Percentiles rank a stretch among this genome's conserved stretches.
Conservation (phyloP, 2,888 invertebrate species). For the Epicampocera succincta region DNA sequence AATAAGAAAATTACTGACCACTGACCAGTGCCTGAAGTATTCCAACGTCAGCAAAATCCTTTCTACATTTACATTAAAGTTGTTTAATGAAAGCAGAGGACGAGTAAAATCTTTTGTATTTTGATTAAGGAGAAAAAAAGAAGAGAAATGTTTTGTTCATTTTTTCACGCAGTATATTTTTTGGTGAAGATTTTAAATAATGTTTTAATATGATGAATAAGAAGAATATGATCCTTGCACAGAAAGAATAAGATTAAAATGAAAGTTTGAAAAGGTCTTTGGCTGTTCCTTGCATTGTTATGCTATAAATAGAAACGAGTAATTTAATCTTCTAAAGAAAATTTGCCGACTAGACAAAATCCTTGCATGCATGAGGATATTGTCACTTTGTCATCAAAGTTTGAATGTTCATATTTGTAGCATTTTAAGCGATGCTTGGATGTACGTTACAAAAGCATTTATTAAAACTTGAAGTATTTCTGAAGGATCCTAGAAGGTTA, state of each 20-base stretch:
- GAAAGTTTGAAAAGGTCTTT: background rate
- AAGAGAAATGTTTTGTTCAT: too few species aligned
- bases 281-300: background rate
- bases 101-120: too few species aligned
- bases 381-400: background rate
- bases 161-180: too few species aligned
- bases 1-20: too few species aligned
- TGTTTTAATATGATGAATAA: constrained; percentile 1
- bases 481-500: background rate
- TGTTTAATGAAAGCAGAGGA: too few species aligned
- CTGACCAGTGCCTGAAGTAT: too few species aligned
- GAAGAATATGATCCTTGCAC: background rate
- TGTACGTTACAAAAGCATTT: background rate
- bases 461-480: background rate
- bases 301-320: background rate
- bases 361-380: background rate
- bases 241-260: background rate
- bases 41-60: too few species aligned
- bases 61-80: too few species aligned
- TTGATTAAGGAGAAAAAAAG: too few species aligned
- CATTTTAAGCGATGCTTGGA: background rate
- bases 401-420: background rate
- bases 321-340: constrained; percentile 11
- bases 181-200: background rate
- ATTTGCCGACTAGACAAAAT: constrained; percentile 7